These are phyloP conservation scores for Agrotis puta DNA, from an alignment of 2,888 invertebrate species.

Conservation along the genomic window DNA sequence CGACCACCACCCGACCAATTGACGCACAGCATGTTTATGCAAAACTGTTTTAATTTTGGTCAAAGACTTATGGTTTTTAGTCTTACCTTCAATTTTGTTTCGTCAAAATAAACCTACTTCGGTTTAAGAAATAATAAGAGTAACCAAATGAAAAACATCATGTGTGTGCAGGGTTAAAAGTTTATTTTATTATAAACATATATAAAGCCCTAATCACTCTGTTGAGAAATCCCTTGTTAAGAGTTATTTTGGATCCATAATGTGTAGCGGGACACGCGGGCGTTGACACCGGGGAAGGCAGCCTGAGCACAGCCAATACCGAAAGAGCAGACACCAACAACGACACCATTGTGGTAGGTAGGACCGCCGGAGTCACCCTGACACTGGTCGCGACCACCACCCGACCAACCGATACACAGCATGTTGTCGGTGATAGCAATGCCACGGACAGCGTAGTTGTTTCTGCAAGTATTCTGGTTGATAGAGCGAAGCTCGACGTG, in stretches of 20 bases:
- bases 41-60: too few relatives aligned
- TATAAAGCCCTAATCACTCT: too few relatives aligned
- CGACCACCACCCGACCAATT: slow-evolving; percentile 76
- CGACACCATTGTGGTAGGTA: slow-evolving; percentile 74
- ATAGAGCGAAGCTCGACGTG: slow-evolving; percentile 73
- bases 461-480: slow-evolving; percentile 68
- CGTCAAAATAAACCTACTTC: too few relatives aligned
- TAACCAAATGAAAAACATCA: too few relatives aligned
- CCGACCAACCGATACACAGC: slow-evolving; percentile 70
- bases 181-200: too few relatives aligned
- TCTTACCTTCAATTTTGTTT: too few relatives aligned
- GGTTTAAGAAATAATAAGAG: too few relatives aligned
- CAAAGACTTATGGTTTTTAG: too few relatives aligned
- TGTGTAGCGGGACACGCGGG: slow-evolving; percentile 74
- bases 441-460: slow-evolving; percentile 58
- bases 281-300: slow-evolving; percentile 72
- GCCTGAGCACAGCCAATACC: slow-evolving; percentile 68
- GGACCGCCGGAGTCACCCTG: slow-evolving; percentile 81
- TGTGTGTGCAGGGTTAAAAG: too few relatives aligned
- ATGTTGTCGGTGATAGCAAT: slow-evolving; percentile 67
- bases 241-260: slow-evolving; percentile 75
- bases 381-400: slow-evolving; percentile 82
- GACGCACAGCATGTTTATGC: slow-evolving; percentile 71
- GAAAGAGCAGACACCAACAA: slow-evolving; percentile 76
- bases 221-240: slow-evolving; percentile 43